Percentiles rank a stretch among this genome's conserved stretches.
phyloP scores from a whole-genome alignment of 2,113 vertebrate species.

The Phylloscopus trochiloides region DNA sequence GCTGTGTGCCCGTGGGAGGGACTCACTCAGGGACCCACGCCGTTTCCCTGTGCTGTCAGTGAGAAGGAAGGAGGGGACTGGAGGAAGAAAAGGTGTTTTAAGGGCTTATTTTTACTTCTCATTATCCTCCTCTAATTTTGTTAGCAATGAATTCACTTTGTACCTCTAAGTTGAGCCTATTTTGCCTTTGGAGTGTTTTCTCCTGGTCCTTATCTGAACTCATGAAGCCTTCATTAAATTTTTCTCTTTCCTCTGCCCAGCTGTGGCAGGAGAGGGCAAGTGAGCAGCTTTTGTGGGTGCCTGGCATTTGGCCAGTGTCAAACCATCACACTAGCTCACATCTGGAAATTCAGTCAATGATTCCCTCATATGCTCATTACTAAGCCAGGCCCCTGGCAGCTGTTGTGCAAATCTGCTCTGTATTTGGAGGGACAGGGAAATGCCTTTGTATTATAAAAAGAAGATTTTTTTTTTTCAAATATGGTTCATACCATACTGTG shows the following conservation, averaged over 20 bases:
- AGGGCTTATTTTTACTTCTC: not conserved
- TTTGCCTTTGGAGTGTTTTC: not conserved
- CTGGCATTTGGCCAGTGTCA: not conserved
- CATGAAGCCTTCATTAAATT: not conserved
- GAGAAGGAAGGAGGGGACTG: not conserved
- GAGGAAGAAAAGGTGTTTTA: not conserved
- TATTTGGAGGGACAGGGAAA: not conserved
- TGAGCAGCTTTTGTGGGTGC: fast-evolving
- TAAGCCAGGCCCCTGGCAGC: not conserved
- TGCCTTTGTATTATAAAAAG: not conserved
- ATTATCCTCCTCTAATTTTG: not conserved
- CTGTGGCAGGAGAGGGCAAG: not conserved
- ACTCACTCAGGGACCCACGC: not conserved
- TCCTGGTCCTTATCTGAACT: not conserved
- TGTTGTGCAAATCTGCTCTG: not conserved
- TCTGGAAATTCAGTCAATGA: not conserved
- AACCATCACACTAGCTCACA: not conserved
- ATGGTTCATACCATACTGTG: not conserved
- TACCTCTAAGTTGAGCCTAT: not conserved
- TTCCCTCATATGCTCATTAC: not conserved
- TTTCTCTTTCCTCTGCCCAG: not conserved
- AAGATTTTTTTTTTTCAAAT: not conserved
- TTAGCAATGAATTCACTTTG: no score
- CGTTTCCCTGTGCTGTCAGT: fast-evolving
- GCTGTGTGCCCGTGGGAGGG: not conserved